Evolutionary conservation across 2,113 vertebrate species (phyloP).

Genomic region (Pedionomus torquatus): DNA sequence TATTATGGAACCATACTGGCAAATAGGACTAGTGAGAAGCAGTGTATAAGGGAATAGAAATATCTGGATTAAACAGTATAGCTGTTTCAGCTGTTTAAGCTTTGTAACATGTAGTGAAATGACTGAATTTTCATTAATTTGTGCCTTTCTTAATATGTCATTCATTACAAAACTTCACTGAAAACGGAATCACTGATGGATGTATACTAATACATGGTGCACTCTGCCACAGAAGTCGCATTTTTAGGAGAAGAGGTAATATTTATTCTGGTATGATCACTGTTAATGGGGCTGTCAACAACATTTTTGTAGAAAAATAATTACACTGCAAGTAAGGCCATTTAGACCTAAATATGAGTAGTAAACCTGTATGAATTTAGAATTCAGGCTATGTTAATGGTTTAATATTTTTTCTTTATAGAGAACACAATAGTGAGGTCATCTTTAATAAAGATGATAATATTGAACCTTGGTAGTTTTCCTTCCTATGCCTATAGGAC

Average conservation of each 20-base stretch:
- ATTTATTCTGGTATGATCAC: slow-evolving; percentile 75
- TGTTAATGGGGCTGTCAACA: slow-evolving; percentile 79
- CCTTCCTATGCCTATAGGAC: slow-evolving; percentile 73
- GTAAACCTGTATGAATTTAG: slow-evolving; percentile 83
- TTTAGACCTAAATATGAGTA: slow-evolving; percentile 76
- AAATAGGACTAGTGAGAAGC: not conserved
- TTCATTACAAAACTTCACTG: slow-evolving; percentile 67
- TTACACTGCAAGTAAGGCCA: slow-evolving; percentile 67
- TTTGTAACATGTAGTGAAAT: not conserved
- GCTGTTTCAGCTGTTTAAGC: slow-evolving; percentile 9
- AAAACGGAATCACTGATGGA: slow-evolving; percentile 27
- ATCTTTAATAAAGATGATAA: slow-evolving; percentile 86
- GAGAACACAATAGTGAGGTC: slow-evolving; percentile 87
- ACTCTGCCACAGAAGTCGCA: slow-evolving; percentile 55
- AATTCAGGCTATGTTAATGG: slow-evolving; percentile 77
- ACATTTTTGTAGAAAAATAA: slow-evolving; percentile 81
- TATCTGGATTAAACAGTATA: not conserved
- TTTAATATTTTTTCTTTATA: slow-evolving; percentile 87
- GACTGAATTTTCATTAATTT: slow-evolving; percentile 23
- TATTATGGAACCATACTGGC: not conserved
- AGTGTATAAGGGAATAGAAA: not conserved
- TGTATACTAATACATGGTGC: slow-evolving; percentile 50
- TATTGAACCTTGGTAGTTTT: slow-evolving; percentile 78
- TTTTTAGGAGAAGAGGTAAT: slow-evolving; percentile 70
- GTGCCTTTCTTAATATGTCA: slow-evolving; percentile 66